Conservation (phyloP, 2,888 invertebrate species). For the Subacronicta megacephala region DNA sequence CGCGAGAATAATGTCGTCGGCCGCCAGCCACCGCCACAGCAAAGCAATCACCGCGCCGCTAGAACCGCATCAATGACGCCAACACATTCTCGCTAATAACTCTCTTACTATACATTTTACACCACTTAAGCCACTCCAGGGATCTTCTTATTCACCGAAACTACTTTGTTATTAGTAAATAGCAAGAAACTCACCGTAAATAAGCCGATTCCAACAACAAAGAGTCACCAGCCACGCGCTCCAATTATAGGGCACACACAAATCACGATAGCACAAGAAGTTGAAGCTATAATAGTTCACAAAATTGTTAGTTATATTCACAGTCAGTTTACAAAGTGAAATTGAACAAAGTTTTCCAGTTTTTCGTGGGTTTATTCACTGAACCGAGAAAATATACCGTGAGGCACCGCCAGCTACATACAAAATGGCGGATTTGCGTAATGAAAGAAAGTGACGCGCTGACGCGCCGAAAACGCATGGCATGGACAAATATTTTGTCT, state of each 20-base stretch:
- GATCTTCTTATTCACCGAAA: slow-evolving; percentile 42
- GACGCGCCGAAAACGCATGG: slow-evolving; percentile 82
- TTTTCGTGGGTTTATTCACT: slow-evolving; percentile 84
- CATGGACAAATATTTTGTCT: slow-evolving; percentile 68
- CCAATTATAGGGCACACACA: slow-evolving; percentile 88
- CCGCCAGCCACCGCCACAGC: slow-evolving; percentile 73
- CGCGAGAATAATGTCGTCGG: slow-evolving; percentile 78
- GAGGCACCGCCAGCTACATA: slow-evolving; percentile 89
- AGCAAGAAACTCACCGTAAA: slow-evolving; percentile 82
- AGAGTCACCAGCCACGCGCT: slow-evolving; percentile 89
- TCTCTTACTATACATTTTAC: slow-evolving; percentile 39
- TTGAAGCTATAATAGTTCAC: slow-evolving; percentile 76
- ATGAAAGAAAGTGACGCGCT: slow-evolving; percentile 88
- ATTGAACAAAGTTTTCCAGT: slow-evolving; percentile 80
- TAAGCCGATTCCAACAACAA: slow-evolving; percentile 88
- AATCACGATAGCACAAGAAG: slow-evolving; percentile 86
- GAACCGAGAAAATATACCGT: slow-evolving; percentile 83
- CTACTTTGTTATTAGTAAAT: slow-evolving; percentile 61
- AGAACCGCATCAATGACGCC: slow-evolving; percentile 79
- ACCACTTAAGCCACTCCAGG: slow-evolving; percentile 48
- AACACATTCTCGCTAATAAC: slow-evolving; percentile 68
- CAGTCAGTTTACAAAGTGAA: slow-evolving; percentile 74
- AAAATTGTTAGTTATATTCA: slow-evolving; percentile 75
- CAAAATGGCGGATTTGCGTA: slow-evolving; percentile 90
- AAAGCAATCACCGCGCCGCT: slow-evolving; percentile 71